phyloP scores from a whole-genome alignment of 1,140 invertebrate genomes.

The Drosophila orena region DNA sequence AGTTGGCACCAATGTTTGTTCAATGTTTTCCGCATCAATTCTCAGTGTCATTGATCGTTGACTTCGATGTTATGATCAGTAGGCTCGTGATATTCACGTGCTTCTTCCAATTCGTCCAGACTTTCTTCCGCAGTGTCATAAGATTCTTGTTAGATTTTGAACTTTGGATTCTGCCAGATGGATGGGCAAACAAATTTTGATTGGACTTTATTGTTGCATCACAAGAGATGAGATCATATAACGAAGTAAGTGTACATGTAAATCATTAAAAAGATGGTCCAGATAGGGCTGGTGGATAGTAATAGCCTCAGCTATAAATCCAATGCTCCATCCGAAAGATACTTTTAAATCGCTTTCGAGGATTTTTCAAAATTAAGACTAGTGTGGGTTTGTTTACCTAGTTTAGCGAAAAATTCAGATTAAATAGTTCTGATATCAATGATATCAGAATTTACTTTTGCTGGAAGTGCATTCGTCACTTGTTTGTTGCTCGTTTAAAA shows the following conservation, averaged over 20 bases:
- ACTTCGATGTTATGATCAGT: constrained; percentile 17
- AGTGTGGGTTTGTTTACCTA: too few relatives aligned
- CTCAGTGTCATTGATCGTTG: constrained; percentile 31
- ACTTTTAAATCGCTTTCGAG: too few relatives aligned
- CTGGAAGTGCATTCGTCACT: too few relatives aligned
- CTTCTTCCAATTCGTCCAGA: neutral
- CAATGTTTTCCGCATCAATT: constrained; percentile 9
- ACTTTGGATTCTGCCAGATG: constrained; percentile 20
- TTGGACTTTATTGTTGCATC: constrained; percentile 45
- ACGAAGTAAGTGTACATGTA: neutral
- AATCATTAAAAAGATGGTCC: too few relatives aligned
- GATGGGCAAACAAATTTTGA: constrained; percentile 21
- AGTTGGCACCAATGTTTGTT: constrained; percentile 10
- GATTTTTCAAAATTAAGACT: too few relatives aligned
- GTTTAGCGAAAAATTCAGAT: too few relatives aligned
- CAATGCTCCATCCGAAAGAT: too few relatives aligned
- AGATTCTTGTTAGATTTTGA: constrained; percentile 34
- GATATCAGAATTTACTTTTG: too few relatives aligned
- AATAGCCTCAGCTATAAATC: too few relatives aligned
- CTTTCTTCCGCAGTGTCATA: constrained; percentile 21
- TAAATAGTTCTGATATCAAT: too few relatives aligned
- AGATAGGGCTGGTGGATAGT: too few relatives aligned
- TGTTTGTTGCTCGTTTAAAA: too few relatives aligned
- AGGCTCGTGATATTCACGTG: constrained; percentile 48
- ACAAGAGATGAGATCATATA: constrained; percentile 29